A percentile compares a stretch with the other conserved stretches of the same genome.
Evolutionary conservation across 2,113 vertebrate genomes (phyloP).

Genomic region (Craseonycteris thonglongyai): DNA sequence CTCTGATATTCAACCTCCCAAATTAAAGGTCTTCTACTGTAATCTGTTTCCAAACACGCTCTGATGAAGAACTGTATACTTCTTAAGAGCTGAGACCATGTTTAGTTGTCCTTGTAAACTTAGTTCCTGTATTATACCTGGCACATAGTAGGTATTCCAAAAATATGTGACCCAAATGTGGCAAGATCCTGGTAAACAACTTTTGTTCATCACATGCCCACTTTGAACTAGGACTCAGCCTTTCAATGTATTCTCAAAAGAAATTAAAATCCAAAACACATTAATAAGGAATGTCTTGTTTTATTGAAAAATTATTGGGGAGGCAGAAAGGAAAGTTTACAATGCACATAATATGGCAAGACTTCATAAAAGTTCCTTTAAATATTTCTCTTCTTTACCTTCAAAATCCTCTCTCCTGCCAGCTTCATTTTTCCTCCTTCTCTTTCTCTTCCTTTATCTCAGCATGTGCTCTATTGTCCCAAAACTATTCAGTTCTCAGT

Average conservation of each 20-base stretch:
- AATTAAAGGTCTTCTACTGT: not conserved
- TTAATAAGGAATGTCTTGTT: not conserved
- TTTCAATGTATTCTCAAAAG: not conserved
- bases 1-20: not conserved
- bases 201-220: not conserved
- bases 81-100: not conserved
- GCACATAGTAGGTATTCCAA: not conserved
- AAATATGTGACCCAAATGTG: not conserved
- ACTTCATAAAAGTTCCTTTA: not conserved
- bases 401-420: not conserved
- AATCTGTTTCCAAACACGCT: not conserved
- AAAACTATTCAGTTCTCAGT: not conserved
- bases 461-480: not conserved
- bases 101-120: not conserved
- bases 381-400: slow-evolving; percentile 16
- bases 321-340: not conserved
- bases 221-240: not conserved
- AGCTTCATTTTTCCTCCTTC: not conserved
- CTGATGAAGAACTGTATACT: not conserved
- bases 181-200: not conserved
- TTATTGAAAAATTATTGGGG: not conserved
- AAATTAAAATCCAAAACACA: not conserved
- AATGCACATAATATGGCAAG: not conserved
- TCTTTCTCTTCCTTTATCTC: not conserved
- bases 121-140: not conserved